These are phyloP conservation scores for Xylota sylvarum DNA, from an alignment of 2,888 invertebrate genomes.

Conservation along the genomic window DNA sequence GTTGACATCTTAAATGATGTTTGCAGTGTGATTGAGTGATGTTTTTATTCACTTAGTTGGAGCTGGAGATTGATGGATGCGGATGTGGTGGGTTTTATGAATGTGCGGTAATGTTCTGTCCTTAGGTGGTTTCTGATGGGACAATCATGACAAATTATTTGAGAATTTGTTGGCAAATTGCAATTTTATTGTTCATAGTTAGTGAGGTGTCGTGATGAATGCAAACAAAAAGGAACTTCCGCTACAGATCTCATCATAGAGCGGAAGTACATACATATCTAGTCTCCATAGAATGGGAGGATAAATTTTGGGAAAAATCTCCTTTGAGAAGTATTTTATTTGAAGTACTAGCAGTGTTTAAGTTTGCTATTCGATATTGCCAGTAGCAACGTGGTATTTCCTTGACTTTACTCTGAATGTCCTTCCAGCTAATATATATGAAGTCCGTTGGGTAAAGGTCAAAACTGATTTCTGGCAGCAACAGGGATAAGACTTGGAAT, in stretches of 20 bases:
- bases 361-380: background rate
- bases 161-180: conserved; percentile 13
- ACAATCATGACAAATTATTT: conserved; percentile 25
- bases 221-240: too few relatives aligned
- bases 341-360: background rate
- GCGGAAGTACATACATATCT: background rate
- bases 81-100: background rate
- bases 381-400: background rate
- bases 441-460: background rate
- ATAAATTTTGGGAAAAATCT: too few relatives aligned
- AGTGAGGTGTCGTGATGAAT: background rate
- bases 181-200: background rate
- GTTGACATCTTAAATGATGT: conserved; percentile 48
- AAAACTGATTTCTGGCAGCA: background rate
- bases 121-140: background rate
- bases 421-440: background rate
- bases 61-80: conserved; percentile 51
- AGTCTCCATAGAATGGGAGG: background rate
- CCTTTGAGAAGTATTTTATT: background rate
- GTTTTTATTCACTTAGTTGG: conserved; percentile 48
- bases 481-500: background rate
- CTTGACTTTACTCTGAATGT: background rate
- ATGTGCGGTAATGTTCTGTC: too few relatives aligned
- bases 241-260: background rate
- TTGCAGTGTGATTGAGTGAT: conserved; percentile 53